Evolutionary conservation across 2,113 vertebrate species (phyloP).

Genomic region (Neoarius graeffei): DNA sequence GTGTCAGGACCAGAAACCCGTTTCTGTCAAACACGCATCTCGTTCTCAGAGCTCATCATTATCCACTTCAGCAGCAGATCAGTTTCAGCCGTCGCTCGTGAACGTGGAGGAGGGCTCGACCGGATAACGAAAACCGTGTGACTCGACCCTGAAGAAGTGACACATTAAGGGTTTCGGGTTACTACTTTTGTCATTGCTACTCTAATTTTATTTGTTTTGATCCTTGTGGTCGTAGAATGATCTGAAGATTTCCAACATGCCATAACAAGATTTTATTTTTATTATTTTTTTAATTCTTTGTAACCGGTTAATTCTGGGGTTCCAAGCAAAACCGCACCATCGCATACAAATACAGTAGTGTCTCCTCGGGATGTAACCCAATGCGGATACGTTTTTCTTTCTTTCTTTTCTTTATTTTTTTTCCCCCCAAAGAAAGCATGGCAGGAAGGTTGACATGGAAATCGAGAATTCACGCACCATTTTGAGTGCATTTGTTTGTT

Average conservation of each 20-base stretch:
- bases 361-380: neutral
- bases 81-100: neutral
- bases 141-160: conserved; percentile 25
- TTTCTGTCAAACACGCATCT: neutral
- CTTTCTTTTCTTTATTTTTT: neutral
- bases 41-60: conserved; percentile 6
- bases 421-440: too few species aligned
- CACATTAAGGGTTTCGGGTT: conserved; percentile 25
- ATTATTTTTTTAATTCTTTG: neutral
- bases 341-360: neutral
- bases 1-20: neutral
- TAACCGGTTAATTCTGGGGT: neutral
- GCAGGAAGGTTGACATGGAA: too few species aligned
- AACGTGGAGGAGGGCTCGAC: neutral
- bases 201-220: conserved; percentile 34
- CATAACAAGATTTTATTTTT: conserved; percentile 10
- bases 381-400: neutral
- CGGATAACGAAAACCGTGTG: conserved; percentile 18
- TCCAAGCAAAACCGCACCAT: neutral
- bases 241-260: conserved; percentile 4
- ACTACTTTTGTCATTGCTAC: conserved; percentile 23
- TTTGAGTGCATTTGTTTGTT: too few species aligned
- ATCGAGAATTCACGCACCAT: too few species aligned
- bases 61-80: conserved; percentile 25
- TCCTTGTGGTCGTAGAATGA: conserved; percentile 1